Base-by-base conservation (phyloP, 1,140 invertebrate genomes). In the Psilanteris sp. region DNA sequence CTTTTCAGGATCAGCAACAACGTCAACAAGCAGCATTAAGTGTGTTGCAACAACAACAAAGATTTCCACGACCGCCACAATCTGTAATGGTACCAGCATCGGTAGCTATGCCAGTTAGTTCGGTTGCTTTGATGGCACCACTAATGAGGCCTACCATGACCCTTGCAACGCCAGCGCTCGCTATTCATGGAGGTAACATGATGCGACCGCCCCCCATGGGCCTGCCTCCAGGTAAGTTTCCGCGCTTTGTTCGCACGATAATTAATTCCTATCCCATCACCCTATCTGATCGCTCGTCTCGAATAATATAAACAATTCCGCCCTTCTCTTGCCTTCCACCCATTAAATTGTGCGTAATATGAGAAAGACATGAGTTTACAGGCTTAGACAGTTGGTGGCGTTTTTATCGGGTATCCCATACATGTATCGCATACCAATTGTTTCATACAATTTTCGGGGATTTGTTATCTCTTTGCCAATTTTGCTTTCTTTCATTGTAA, bases 181-280 rank as follows among this genome's bases (percentile, higher is more conserved):
- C 52, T 0, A 91, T 92, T 83, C 89, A 91, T 55, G 91, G 91
- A 82, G 91, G 91, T 82, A 92, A 93, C 89, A 92, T 95, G 90
- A 90, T 94, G 90, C 91, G 93, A 83, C 93, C 92, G 79, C 91
- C 91, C 78, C 91, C 89, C 79, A 91, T 92, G 84, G 90, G 91
- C 83, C 90, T 93, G 87, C 92, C 92, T 67, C 92, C 93, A 91
- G 92, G 93, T 93, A 90, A 89, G 91, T 92, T 81, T 83, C 80
- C 81, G 72, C 67, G 55, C 62, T 71, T 66, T 61, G 55, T 52
- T 39, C 59, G 26, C 62, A 62, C 39, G 10, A 66, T 46, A 55
- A 18, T 22, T 41, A 5, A 26, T 26, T 24, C 68, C 64, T 9
- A 8, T 3, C 14, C 32, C 7, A 22, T 0, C 36, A 39, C 29